These are phyloP conservation scores for Dinoponera quadriceps DNA, from an alignment of 1,140 invertebrate genomes.

Conservation along the genomic window DNA sequence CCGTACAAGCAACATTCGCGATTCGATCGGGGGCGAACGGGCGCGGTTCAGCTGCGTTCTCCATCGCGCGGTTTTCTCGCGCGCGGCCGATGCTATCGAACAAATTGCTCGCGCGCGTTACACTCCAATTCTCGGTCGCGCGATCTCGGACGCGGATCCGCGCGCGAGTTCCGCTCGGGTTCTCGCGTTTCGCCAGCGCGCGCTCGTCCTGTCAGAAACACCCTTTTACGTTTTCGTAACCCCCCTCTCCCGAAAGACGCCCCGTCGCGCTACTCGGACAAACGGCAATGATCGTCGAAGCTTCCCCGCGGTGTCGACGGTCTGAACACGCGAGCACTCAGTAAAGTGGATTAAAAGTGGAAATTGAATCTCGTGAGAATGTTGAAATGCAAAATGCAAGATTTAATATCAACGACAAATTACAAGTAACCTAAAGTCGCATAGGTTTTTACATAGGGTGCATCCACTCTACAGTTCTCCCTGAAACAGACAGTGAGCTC, in stretches of 20 bases:
- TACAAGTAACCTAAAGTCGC: constrained; percentile 95
- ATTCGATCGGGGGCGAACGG: constrained; percentile 35
- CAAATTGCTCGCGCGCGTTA: constrained; percentile 10
- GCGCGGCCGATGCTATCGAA: neutral
- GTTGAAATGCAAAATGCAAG: constrained; percentile 77
- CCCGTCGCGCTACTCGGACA: neutral
- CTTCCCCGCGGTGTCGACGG: neutral
- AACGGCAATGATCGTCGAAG: neutral
- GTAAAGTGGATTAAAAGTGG: constrained; percentile 70
- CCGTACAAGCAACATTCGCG: constrained; percentile 28
- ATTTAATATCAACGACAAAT: constrained; percentile 79
- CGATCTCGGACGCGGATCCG: neutral
- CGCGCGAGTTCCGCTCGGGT: too few relatives aligned
- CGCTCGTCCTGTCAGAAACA: neutral
- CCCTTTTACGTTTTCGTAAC: neutral
- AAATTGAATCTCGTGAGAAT: constrained; percentile 74
- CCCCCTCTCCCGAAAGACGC: neutral
- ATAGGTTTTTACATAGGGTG: constrained; percentile 96
- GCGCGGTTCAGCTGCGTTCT: neutral
- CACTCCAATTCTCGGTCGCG: too few relatives aligned
- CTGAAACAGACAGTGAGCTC: constrained; percentile 86
- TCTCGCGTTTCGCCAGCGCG: neutral
- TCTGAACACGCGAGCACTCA: constrained; percentile 70
- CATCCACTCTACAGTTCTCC: constrained; percentile 93
- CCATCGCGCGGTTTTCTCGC: neutral